phyloP scores from a whole-genome alignment of 2,113 vertebrate genomes.

The Speoplatyrhinus poulsoni region DNA sequence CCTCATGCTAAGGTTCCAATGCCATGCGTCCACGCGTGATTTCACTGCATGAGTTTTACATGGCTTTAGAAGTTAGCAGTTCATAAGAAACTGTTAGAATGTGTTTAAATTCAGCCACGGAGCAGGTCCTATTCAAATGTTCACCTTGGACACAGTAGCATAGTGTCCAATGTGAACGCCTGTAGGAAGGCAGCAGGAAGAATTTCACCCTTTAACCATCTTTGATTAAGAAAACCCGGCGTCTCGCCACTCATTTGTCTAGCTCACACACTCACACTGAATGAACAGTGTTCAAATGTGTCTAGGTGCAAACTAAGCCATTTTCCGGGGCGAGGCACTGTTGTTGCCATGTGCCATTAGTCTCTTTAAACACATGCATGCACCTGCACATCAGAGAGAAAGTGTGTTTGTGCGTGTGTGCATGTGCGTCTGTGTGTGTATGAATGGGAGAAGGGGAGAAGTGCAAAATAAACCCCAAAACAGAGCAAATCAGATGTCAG shows the following conservation, averaged over 20 bases:
- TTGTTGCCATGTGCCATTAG: constrained; percentile 44
- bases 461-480: neutral
- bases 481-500: neutral
- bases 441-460: neutral
- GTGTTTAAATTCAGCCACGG: too few species aligned
- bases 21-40: too few species aligned
- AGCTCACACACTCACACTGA: constrained; percentile 3
- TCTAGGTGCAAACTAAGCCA: constrained; percentile 38
- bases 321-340: constrained; percentile 23
- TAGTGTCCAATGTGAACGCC: too few species aligned
- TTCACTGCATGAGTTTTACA: too few species aligned
- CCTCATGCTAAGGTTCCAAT: too few species aligned
- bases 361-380: constrained; percentile 48
- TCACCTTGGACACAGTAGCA: too few species aligned
- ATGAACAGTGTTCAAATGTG: constrained; percentile 34
- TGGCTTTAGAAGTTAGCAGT: too few species aligned
- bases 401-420: neutral
- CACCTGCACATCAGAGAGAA: constrained; percentile 7
- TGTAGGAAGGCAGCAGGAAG: too few species aligned
- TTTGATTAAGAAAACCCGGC: neutral
- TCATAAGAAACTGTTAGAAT: too few species aligned
- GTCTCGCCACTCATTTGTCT: constrained; percentile 13
- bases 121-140: too few species aligned
- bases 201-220: neutral
- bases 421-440: neutral